Conservation (phyloP, 2,888 invertebrate genomes). For the Podotricha telesiphe region DNA sequence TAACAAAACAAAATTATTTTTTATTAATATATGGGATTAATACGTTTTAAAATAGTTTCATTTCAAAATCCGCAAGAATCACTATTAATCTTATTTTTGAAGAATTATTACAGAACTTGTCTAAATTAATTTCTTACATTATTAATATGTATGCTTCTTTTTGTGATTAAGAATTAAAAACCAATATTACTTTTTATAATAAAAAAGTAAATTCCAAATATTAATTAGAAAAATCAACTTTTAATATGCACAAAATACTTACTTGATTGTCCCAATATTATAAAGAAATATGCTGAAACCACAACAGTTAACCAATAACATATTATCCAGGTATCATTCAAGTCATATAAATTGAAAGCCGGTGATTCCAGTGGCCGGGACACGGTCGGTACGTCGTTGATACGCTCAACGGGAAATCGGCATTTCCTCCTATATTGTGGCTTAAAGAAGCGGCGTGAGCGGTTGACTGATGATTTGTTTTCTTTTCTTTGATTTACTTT, state of each 20-base stretch:
- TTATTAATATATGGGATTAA: too few species aligned
- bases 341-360: conserved; percentile 45
- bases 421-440: conserved; percentile 52
- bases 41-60: too few species aligned
- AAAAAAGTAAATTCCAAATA: too few species aligned
- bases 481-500: too few species aligned
- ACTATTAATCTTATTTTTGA: not conserved
- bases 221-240: not conserved
- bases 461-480: not conserved
- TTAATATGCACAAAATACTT: not conserved
- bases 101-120: too few species aligned
- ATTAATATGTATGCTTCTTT: too few species aligned
- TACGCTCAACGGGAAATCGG: conserved; percentile 54
- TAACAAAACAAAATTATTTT: too few species aligned
- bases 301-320: conserved; percentile 35
- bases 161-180: too few species aligned
- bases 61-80: too few species aligned
- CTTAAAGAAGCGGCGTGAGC: conserved; percentile 20
- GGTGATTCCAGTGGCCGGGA: conserved; percentile 41
- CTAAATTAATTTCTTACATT: too few species aligned
- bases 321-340: conserved; percentile 23
- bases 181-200: too few species aligned
- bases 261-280: not conserved
- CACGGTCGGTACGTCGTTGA: conserved; percentile 43
- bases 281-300: conserved; percentile 8